Conservation (phyloP, 2,113 vertebrate species). For the Clarias batrachus region DNA sequence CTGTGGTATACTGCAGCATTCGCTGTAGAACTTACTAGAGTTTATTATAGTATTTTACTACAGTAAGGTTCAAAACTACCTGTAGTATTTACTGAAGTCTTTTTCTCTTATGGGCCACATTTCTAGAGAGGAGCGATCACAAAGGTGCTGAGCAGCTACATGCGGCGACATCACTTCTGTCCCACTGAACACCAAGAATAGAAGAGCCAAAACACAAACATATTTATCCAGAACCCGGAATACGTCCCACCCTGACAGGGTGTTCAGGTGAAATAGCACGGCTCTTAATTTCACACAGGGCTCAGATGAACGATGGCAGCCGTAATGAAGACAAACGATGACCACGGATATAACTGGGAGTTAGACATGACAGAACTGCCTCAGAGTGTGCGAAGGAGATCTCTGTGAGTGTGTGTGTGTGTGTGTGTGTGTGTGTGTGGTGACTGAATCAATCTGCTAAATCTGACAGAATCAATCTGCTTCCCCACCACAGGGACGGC, state of each 20-base stretch:
- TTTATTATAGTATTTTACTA: too few relatives aligned
- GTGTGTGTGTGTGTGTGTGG: slow-evolving; percentile 22
- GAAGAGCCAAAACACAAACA: slow-evolving; percentile 29
- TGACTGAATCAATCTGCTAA: slow-evolving; percentile 24
- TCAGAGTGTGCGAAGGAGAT: slow-evolving; percentile 24
- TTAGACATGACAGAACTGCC: slow-evolving; percentile 10
- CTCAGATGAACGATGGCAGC: slow-evolving; percentile 25
- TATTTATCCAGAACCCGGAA: neutral
- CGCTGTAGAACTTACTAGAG: too few relatives aligned
- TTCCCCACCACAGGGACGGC: slow-evolving; percentile 38
- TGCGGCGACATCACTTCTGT: slow-evolving; percentile 37
- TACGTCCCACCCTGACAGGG: neutral
- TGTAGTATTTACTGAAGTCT: too few relatives aligned
- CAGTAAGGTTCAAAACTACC: too few relatives aligned
- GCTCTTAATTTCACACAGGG: slow-evolving; percentile 14
- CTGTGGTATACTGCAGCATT: too few relatives aligned
- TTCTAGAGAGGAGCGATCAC: neutral
- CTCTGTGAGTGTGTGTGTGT: slow-evolving; percentile 32
- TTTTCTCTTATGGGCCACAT: too few relatives aligned
- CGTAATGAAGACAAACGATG: slow-evolving; percentile 40
- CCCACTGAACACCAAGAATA: slow-evolving; percentile 22
- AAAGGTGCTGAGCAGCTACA: slow-evolving; percentile 42
- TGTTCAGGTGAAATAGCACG: neutral
- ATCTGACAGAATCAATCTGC: slow-evolving; percentile 53
- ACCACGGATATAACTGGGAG: slow-evolving; percentile 26